Evolutionary conservation across 2,888 invertebrate species (phyloP).

Genomic region (Steinernema carpocapsae): DNA sequence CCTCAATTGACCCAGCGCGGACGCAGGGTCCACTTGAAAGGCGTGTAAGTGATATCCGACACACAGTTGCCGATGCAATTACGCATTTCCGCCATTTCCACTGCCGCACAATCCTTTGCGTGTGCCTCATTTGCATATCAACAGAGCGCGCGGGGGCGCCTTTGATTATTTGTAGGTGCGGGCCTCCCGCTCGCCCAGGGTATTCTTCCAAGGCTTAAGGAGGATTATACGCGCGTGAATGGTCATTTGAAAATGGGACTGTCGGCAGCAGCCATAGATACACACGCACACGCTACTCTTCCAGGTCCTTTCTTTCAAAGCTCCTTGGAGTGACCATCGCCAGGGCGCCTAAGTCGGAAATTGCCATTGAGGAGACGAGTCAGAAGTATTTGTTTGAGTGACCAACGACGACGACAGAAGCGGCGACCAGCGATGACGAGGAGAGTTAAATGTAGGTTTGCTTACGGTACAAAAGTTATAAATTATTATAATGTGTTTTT

Average conservation of each 20-base stretch:
- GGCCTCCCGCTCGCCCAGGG: no score
- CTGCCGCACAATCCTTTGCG: not conserved
- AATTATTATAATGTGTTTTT: no score
- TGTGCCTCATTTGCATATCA: not conserved
- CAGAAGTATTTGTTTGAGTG: no score
- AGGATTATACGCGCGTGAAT: slow-evolving; percentile 21
- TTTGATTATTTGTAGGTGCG: no score
- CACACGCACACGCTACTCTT: not conserved
- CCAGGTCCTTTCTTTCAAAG: not conserved
- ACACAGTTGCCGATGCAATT: no score
- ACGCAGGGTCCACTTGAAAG: slow-evolving; percentile 1
- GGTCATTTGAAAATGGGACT: slow-evolving; percentile 26
- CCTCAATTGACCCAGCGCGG: no score
- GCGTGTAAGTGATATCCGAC: slow-evolving; percentile 4
- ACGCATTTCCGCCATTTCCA: not conserved
- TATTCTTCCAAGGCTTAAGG: not conserved
- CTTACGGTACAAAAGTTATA: no score
- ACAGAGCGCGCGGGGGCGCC: not conserved
- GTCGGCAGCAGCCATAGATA: not conserved
- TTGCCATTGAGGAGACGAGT: not conserved
- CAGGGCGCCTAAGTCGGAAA: slow-evolving; percentile 5
- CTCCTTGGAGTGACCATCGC: not conserved
- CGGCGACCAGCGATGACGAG: not conserved
- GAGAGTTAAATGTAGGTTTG: slow-evolving; percentile 29
- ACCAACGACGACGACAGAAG: no score